Percentiles rank a stretch among this genome's conserved stretches.
phyloP scores from a whole-genome alignment of 2,113 vertebrate genomes.

The Loxodonta africana region DNA sequence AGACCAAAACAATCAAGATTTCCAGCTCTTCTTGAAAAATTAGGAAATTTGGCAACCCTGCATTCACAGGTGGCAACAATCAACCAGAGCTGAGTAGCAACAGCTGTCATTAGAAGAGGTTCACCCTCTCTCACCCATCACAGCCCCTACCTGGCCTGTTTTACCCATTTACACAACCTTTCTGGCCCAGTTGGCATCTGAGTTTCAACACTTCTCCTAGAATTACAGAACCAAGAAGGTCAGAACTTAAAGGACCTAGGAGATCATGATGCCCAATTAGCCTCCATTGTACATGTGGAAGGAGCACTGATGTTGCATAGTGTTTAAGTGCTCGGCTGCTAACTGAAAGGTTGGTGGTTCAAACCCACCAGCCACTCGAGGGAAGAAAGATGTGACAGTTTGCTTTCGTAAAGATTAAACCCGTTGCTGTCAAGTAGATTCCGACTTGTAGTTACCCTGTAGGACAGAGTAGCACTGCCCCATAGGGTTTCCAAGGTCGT shows the following conservation, averaged over 20 bases:
- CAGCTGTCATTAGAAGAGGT: rapidly evolving
- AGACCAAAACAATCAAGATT: slow-evolving; percentile 70
- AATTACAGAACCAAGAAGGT: background rate
- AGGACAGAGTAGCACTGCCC: background rate
- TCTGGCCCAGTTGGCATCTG: background rate
- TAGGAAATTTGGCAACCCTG: slow-evolving; percentile 31
- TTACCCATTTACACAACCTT: background rate
- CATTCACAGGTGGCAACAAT: slow-evolving; percentile 30
- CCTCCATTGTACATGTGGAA: background rate
- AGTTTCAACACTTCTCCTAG: background rate
- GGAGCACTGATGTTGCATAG: background rate
- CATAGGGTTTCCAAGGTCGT: background rate
- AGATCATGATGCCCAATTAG: background rate
- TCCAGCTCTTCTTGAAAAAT: slow-evolving; percentile 70
- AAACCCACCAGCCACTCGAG: too few species aligned
- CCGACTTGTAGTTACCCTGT: background rate
- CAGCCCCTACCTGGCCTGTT: background rate
- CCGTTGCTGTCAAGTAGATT: background rate
- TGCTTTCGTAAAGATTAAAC: background rate
- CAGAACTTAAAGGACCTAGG: background rate
- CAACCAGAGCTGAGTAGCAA: background rate
- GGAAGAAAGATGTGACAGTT: too few species aligned
- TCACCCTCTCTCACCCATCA: rapidly evolving
- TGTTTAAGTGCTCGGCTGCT: background rate
- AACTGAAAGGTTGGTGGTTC: background rate